Percentiles rank a stretch among this genome's conserved stretches.
These are phyloP conservation scores for Elmis aenea DNA, from an alignment of 2,888 invertebrate species.

Conservation along the genomic window DNA sequence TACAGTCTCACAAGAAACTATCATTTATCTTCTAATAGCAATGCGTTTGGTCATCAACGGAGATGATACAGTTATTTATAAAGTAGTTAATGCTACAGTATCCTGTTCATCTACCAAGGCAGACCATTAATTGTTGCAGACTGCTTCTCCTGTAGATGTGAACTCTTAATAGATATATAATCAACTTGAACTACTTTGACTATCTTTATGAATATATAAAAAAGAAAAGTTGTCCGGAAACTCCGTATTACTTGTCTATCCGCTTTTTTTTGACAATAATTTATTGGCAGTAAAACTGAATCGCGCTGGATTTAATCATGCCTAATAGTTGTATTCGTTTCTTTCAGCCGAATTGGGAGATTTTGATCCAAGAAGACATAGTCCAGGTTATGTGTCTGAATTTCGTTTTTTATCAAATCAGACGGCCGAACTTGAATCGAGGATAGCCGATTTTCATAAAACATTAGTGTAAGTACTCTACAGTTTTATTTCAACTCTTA, in stretches of 20 bases:
- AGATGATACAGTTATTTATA: slow-evolving; percentile 23
- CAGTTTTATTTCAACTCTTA: not conserved
- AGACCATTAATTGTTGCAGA: slow-evolving; percentile 3
- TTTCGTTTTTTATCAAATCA: slow-evolving; percentile 91
- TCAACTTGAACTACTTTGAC: no score
- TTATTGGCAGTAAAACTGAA: no score
- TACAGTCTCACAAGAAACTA: slow-evolving; percentile 9
- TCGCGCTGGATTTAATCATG: no score
- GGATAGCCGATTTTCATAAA: slow-evolving; percentile 85
- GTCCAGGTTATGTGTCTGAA: slow-evolving; percentile 89
- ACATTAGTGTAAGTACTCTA: slow-evolving; percentile 68
- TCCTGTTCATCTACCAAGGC: slow-evolving; percentile 5
- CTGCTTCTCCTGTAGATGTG: no score
- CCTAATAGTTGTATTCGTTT: no score
- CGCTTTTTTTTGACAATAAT: no score
- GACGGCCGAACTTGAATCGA: slow-evolving; percentile 81
- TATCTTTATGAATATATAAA: no score
- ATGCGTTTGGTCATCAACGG: slow-evolving; percentile 15
- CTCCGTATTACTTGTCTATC: no score
- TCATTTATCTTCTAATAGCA: slow-evolving; percentile 16
- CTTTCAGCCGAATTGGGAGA: slow-evolving; percentile 91
- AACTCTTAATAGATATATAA: no score
- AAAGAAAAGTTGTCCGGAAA: no score
- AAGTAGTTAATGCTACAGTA: slow-evolving; percentile 12
- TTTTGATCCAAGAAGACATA: slow-evolving; percentile 83